A percentile compares a stretch with the other conserved stretches of the same genome.
Conservation (phyloP, 2,797 vertebrate species). For the Denticeps clupeoides region DNA sequence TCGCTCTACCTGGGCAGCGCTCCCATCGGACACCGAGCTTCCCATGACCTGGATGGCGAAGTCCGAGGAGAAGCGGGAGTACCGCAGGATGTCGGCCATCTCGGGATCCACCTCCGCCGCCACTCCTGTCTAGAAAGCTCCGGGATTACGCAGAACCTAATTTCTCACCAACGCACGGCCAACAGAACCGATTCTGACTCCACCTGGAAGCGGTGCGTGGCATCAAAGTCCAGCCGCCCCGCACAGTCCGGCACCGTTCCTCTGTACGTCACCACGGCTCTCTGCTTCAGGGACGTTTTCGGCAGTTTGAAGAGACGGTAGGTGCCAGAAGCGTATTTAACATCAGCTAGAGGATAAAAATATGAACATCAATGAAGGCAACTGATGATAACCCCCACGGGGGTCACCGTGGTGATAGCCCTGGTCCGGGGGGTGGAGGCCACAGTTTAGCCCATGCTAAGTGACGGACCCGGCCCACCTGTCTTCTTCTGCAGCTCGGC, state of each 20-base stretch:
- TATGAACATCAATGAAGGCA: too few relatives aligned
- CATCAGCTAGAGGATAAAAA: constrained; percentile 36
- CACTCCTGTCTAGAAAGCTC: constrained; percentile 40
- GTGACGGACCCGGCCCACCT: too few relatives aligned
- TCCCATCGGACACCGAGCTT: constrained; percentile 24
- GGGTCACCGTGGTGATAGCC: too few relatives aligned
- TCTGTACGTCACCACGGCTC: constrained; percentile 48
- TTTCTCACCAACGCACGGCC: neutral
- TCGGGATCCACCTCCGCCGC: constrained; percentile 43
- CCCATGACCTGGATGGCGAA: constrained; percentile 40
- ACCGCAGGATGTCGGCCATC: constrained; percentile 48
- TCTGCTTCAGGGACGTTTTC: constrained; percentile 11
- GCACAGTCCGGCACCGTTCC: constrained; percentile 46
- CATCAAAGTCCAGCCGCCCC: constrained; percentile 52
- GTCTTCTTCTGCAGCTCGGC: constrained; percentile 49
- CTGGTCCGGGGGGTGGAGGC: too few relatives aligned
- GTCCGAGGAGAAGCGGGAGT: constrained; percentile 48
- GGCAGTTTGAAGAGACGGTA: constrained; percentile 62
- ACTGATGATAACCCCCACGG: too few relatives aligned
- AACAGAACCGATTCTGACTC: neutral
- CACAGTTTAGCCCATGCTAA: too few relatives aligned
- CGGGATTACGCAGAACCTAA: neutral
- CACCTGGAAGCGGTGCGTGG: constrained; percentile 54
- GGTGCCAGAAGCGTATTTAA: constrained; percentile 56
- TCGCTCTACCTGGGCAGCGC: constrained; percentile 37